Percentiles rank a stretch among this genome's conserved stretches.
phyloP scores from a whole-genome alignment of 2,888 invertebrate genomes.

The Cecidostiba fungosa region DNA sequence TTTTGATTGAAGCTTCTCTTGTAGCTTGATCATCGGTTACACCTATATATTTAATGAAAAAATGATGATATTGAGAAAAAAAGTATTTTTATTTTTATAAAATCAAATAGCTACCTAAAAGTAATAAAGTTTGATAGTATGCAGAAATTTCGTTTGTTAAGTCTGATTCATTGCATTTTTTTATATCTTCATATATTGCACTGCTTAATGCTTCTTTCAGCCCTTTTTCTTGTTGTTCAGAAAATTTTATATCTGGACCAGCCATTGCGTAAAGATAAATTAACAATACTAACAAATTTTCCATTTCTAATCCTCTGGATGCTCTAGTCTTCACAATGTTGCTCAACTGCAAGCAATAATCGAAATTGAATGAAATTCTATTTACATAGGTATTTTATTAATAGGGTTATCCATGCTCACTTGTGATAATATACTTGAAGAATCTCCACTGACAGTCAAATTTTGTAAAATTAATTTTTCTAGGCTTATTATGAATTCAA shows the following conservation, averaged over 20 bases:
- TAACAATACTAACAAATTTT: constrained; percentile 83
- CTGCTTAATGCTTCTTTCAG: constrained; percentile 81
- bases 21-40: constrained; percentile 70
- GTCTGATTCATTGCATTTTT: constrained; percentile 72
- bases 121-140: constrained; percentile 74
- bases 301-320: constrained; percentile 82
- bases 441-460: constrained; percentile 77
- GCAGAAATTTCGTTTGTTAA: constrained; percentile 70
- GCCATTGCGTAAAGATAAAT: constrained; percentile 84
- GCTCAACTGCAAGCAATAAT: constrained; percentile 80
- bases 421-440: constrained; percentile 81
- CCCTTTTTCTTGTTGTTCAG: constrained; percentile 81
- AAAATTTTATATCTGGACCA: constrained; percentile 83
- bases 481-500: constrained; percentile 83
- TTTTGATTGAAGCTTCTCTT: constrained; percentile 75
- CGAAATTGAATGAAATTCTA: constrained; percentile 69
- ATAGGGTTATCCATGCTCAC: constrained; percentile 64
- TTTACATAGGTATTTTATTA: constrained; percentile 70
- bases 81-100: background rate
- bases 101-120: constrained; percentile 69
- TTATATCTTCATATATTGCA: constrained; percentile 83
- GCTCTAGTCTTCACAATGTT: constrained; percentile 83
- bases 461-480: constrained; percentile 83
- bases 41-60: constrained; percentile 64
- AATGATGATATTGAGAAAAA: background rate